A percentile compares a stretch with the other conserved stretches of the same genome.
phyloP scores from a whole-genome alignment of 2,113 vertebrate species.

The Bubo blakistoni region DNA sequence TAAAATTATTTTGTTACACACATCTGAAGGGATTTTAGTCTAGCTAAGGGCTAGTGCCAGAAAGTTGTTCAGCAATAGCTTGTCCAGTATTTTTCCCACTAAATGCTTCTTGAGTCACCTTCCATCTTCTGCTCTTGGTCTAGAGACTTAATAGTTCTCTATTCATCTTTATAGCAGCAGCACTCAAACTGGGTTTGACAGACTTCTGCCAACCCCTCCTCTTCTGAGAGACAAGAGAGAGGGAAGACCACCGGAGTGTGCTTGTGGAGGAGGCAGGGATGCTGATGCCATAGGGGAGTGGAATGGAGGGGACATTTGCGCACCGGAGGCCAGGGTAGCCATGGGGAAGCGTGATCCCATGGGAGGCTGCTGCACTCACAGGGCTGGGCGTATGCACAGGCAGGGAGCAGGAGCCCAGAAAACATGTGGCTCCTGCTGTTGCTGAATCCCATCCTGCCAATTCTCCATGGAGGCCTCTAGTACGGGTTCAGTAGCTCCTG shows the following conservation, averaged over 20 bases:
- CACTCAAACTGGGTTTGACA: neutral
- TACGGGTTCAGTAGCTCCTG: constrained; percentile 30
- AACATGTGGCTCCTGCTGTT: constrained; percentile 58
- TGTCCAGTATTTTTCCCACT: neutral
- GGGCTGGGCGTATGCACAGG: neutral
- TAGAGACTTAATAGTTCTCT: neutral
- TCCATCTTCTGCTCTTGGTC: neutral
- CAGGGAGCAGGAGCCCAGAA: neutral
- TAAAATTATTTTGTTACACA: neutral
- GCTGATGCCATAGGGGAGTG: rapidly evolving
- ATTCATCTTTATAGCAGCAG: neutral
- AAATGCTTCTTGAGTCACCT: neutral
- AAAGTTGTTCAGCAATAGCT: neutral
- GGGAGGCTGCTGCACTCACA: neutral
- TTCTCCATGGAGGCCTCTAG: constrained; percentile 3
- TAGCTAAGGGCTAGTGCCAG: neutral
- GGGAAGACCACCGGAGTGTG: neutral
- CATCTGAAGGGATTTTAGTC: neutral
- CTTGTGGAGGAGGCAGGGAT: neutral
- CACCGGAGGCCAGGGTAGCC: rapidly evolving
- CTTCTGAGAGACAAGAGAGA: neutral
- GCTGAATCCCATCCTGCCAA: constrained; percentile 26
- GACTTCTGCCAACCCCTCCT: neutral
- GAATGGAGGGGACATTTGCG: neutral
- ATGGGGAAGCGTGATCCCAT: neutral